Conservation (phyloP, 1,140 invertebrate species). For the Caenorhabditis inopinata region DNA sequence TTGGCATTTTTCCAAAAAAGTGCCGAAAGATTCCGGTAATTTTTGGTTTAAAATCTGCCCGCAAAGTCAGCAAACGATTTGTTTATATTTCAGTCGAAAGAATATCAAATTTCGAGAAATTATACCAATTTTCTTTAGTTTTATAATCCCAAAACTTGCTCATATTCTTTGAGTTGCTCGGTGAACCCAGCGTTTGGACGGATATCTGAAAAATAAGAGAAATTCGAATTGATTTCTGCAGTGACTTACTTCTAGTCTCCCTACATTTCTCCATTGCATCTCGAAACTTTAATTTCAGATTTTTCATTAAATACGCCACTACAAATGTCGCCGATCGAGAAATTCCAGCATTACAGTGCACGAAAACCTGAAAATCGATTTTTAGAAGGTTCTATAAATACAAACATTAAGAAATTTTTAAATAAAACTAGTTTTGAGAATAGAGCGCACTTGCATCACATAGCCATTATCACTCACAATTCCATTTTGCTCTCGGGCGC, state of each 20-base stretch:
- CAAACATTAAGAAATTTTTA: no score
- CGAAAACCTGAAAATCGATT: constrained; percentile 73
- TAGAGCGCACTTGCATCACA: not conserved
- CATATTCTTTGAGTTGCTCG: constrained; percentile 72
- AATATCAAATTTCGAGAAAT: not conserved
- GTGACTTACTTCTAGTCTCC: not conserved
- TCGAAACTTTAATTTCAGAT: constrained; percentile 72
- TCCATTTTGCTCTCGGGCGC: constrained; percentile 58
- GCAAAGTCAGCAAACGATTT: no score
- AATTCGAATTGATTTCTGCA: not conserved
- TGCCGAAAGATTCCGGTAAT: not conserved
- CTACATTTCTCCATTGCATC: constrained; percentile 69
- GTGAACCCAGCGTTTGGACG: constrained; percentile 66
- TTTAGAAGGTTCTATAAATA: not conserved
- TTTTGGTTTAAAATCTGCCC: no score
- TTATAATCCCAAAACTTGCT: not conserved
- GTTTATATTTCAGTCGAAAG: no score
- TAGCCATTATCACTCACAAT: constrained; percentile 39
- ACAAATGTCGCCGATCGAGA: constrained; percentile 81
- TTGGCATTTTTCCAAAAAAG: not conserved
- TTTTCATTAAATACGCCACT: constrained; percentile 80
- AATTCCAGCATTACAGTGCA: constrained; percentile 88
- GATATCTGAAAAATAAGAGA: not conserved
- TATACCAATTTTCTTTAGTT: no score
- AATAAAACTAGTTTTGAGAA: no score